These are phyloP conservation scores for Platorchestia sp. DNA, from an alignment of 1,140 invertebrate species.

Conservation along the genomic window DNA sequence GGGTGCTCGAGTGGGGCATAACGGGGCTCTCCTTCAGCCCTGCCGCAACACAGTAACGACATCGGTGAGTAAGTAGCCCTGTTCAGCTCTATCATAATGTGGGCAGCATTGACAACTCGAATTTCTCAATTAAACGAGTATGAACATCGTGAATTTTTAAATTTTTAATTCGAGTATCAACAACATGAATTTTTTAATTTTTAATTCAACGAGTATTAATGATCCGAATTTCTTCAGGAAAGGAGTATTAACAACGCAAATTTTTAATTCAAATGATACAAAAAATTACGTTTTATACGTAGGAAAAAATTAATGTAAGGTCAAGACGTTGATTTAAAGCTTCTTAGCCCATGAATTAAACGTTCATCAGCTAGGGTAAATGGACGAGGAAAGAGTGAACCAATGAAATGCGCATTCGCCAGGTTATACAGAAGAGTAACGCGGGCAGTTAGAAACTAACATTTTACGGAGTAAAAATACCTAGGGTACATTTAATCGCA, in stretches of 20 bases:
- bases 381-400: too few species aligned
- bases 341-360: too few species aligned
- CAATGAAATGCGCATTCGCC: too few species aligned
- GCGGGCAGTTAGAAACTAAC: too few species aligned
- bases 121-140: neutral
- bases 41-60: neutral
- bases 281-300: neutral
- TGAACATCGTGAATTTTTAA: neutral
- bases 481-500: too few species aligned
- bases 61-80: neutral
- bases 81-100: neutral
- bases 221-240: neutral
- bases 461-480: too few species aligned
- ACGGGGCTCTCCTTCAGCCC: constrained; percentile 34
- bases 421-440: too few species aligned
- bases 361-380: too few species aligned
- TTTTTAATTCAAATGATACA: too few species aligned
- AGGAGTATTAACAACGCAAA: too few species aligned
- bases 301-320: too few species aligned
- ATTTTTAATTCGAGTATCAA: neutral
- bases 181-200: neutral
- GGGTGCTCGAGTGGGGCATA: constrained; percentile 4
- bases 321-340: too few species aligned
- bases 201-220: neutral
- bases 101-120: neutral